Conservation (phyloP, 2,797 vertebrate genomes). For the Myotis daubentonii region DNA sequence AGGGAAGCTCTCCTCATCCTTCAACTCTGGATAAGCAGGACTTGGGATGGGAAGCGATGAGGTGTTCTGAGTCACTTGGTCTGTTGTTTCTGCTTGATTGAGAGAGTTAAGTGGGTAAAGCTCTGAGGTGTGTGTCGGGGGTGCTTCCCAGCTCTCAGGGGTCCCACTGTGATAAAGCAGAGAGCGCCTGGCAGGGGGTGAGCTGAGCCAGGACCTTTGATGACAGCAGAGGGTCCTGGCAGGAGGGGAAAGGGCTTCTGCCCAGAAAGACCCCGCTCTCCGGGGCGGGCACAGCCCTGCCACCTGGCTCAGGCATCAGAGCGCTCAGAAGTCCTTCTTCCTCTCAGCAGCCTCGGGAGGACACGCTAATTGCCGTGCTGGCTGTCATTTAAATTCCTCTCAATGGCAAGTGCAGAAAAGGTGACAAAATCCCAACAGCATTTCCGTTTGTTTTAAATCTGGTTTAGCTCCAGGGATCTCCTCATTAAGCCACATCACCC, state of each 20-base stretch:
- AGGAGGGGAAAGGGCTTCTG: not conserved
- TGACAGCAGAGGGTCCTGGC: not conserved
- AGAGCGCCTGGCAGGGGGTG: not conserved
- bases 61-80: no score
- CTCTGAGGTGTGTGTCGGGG: not conserved
- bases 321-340: not conserved
- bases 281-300: not conserved
- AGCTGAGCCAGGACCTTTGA: not conserved
- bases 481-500: constrained; percentile 12
- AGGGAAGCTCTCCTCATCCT: not conserved
- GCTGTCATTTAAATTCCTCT: constrained; percentile 56
- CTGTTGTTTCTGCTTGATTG: not conserved
- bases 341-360: not conserved
- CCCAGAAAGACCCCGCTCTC: not conserved
- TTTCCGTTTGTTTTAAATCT: constrained; percentile 49
- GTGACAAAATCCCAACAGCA: not conserved
- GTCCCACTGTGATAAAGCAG: not conserved
- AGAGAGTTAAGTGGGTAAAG: not conserved
- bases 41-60: not conserved
- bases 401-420: not conserved
- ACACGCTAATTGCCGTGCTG: not conserved
- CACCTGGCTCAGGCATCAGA: not conserved
- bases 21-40: not conserved
- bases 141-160: not conserved
- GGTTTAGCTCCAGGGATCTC: constrained; percentile 55